These are phyloP conservation scores for Varanus salvator DNA, from an alignment of 2,113 vertebrate genomes.

Conservation along the genomic window DNA sequence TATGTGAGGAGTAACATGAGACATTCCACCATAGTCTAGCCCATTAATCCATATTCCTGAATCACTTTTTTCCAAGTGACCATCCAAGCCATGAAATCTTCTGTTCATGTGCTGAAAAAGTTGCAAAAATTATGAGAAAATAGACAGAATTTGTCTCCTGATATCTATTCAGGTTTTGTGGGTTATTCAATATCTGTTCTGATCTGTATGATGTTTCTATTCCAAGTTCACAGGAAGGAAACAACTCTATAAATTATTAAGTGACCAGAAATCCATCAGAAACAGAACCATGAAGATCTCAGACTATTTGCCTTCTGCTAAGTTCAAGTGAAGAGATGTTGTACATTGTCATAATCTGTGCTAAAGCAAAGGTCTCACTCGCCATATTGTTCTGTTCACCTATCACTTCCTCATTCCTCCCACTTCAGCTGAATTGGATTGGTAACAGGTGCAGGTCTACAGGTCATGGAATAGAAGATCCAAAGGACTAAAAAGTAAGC, in stretches of 20 bases:
- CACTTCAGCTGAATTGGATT: no score
- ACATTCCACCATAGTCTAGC: constrained; percentile 92
- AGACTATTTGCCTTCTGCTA: neutral
- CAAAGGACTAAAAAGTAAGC: neutral
- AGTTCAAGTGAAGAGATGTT: neutral
- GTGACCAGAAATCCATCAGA: no score
- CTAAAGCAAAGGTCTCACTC: neutral
- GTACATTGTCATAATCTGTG: neutral
- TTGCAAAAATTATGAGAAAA: neutral
- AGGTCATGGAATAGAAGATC: neutral
- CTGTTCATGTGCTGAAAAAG: constrained; percentile 84
- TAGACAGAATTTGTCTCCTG: neutral
- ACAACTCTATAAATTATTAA: neutral
- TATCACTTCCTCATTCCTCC: neutral
- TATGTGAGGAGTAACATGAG: constrained; percentile 87
- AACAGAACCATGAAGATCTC: neutral
- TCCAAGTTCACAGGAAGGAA: neutral
- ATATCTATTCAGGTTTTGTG: neutral
- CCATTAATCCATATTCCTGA: constrained; percentile 97
- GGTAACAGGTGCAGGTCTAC: no score
- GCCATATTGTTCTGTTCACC: no score
- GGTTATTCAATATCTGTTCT: neutral
- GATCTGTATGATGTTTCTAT: neutral
- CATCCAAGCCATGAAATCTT: constrained; percentile 87
- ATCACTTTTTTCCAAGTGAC: constrained; percentile 86